A percentile compares a stretch with the other conserved stretches of the same genome.
These are phyloP conservation scores for Esox lucius DNA, from an alignment of 2,797 vertebrate genomes.

Conservation along the genomic window DNA sequence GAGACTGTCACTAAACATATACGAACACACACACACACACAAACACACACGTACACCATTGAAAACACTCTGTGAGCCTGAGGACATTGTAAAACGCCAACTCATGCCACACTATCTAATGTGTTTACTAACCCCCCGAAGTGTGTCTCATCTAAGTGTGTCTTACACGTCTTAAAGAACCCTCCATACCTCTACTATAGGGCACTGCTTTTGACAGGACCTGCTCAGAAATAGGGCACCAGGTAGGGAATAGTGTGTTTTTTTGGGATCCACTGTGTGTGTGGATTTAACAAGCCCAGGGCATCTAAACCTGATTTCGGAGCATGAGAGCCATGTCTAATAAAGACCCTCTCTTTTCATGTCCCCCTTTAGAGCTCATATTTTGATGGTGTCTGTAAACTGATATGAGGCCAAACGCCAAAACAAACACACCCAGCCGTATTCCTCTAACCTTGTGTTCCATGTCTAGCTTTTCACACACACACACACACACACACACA, in stretches of 20 bases:
- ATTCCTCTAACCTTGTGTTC: conserved; percentile 60
- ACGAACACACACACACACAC: background rate
- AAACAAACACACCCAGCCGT: conserved; percentile 59
- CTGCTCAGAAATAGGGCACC: background rate
- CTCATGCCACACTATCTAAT: background rate
- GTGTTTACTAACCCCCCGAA: background rate
- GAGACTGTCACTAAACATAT: background rate
- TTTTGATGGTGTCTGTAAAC: conserved; percentile 63
- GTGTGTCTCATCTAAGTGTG: background rate
- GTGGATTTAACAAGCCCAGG: conserved; percentile 36
- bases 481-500: conserved; percentile 23
- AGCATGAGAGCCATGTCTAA: conserved; percentile 45
- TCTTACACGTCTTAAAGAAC: background rate
- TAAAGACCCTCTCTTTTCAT: conserved; percentile 49
- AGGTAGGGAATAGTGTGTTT: background rate
- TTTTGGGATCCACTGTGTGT: background rate
- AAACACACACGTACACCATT: background rate
- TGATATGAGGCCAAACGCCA: conserved; percentile 54
- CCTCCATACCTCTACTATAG: background rate
- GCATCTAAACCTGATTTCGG: conserved; percentile 38
- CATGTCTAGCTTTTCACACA: conserved; percentile 65
- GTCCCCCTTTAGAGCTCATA: conserved; percentile 40
- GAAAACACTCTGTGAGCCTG: background rate
- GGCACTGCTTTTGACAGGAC: background rate
- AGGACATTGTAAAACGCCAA: background rate